phyloP scores from a whole-genome alignment of 2,888 invertebrate species.

The Chrysopilus asiliformis region DNA sequence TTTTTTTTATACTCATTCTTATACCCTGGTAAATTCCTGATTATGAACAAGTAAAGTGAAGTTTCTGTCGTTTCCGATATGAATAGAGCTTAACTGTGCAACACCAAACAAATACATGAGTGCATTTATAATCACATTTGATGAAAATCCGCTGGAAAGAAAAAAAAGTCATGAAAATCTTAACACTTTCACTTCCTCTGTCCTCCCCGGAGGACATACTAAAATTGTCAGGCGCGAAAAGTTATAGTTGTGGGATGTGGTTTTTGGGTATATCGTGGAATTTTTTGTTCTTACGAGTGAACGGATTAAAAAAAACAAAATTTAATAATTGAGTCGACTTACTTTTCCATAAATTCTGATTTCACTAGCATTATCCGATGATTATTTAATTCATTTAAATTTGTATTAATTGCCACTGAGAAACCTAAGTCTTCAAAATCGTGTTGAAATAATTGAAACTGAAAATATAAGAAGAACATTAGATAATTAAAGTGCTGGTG shows the following conservation, averaged over 20 bases:
- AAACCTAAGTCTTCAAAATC: constrained; percentile 30
- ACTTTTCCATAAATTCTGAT: constrained; percentile 36
- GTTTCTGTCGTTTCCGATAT: constrained; percentile 34
- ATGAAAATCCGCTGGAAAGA: constrained; percentile 30
- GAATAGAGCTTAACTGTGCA: constrained; percentile 34
- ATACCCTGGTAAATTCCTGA: constrained; percentile 29
- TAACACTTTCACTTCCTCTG: too few relatives aligned
- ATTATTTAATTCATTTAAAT: constrained; percentile 31
- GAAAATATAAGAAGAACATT: constrained; percentile 3
- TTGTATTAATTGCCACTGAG: constrained; percentile 28
- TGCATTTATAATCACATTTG: constrained; percentile 30
- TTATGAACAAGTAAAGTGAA: constrained; percentile 32
- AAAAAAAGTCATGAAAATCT: constrained; percentile 1
- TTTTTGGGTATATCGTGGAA: too few relatives aligned
- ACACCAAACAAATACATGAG: constrained; percentile 33
- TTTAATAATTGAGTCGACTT: too few relatives aligned
- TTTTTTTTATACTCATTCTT: not conserved
- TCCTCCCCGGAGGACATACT: too few relatives aligned
- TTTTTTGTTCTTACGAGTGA: not conserved
- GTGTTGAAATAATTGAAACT: constrained; percentile 31
- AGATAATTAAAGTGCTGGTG: too few relatives aligned
- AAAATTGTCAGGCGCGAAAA: too few relatives aligned
- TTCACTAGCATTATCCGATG: constrained; percentile 33
- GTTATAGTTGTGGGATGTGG: too few relatives aligned
- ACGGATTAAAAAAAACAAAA: not conserved